phyloP scores from a whole-genome alignment of 2,113 vertebrate species.

The Herpailurus yagouaroundi region DNA sequence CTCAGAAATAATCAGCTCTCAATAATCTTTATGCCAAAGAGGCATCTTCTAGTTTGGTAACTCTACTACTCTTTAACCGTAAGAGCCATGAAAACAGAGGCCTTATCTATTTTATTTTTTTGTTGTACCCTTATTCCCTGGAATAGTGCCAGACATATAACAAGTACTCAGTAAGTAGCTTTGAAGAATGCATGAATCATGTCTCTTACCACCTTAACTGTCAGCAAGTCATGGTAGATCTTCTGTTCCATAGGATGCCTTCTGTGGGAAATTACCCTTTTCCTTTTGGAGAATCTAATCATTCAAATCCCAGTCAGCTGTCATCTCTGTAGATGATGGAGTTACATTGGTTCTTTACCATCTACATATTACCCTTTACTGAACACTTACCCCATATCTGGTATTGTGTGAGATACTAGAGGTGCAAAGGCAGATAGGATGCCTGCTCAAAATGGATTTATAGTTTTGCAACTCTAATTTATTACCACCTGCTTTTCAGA shows the following conservation, averaged over 20 bases:
- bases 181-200: constrained; percentile 3
- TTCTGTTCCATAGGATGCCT: background rate
- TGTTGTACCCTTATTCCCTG: background rate
- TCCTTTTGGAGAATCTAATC: background rate
- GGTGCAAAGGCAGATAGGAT: background rate
- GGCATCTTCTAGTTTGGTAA: background rate
- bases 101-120: background rate
- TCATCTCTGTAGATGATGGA: background rate
- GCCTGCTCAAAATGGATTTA: background rate
- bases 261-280: background rate
- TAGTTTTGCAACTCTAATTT: background rate
- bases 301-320: background rate
- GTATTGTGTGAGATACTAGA: background rate
- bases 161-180: background rate
- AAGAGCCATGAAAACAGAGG: background rate
- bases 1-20: background rate
- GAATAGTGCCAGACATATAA: background rate
- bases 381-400: background rate
- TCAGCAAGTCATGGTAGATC: background rate
- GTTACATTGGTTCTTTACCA: background rate
- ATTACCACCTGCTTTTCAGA: background rate
- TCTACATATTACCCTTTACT: background rate
- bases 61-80: background rate
- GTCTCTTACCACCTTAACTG: background rate
- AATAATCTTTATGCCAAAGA: background rate